phyloP scores from a whole-genome alignment of 2,797 vertebrate species.

The Myotis pilosus region DNA sequence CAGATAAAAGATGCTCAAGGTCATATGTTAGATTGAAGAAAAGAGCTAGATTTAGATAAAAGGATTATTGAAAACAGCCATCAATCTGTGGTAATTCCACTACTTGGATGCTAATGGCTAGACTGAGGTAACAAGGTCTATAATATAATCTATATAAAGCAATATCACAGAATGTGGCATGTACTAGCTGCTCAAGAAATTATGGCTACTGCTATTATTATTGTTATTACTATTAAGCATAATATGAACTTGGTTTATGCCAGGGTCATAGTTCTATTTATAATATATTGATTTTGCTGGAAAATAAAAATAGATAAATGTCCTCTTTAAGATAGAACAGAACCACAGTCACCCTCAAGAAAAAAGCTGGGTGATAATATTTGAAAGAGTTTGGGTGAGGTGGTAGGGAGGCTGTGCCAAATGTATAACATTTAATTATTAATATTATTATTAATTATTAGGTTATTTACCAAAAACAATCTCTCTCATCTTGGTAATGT shows the following conservation, averaged over 20 bases:
- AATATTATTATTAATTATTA: background rate
- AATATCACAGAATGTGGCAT: background rate
- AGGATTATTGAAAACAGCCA: background rate
- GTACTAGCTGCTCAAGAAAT: background rate
- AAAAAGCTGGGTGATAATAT: background rate
- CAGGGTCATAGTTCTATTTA: background rate
- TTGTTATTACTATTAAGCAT: background rate
- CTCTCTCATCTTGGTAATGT: background rate
- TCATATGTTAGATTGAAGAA: background rate
- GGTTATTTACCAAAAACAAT: background rate
- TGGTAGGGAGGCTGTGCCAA: background rate
- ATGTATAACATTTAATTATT: background rate
- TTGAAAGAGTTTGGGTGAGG: background rate
- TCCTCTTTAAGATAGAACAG: background rate
- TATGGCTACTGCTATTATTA: background rate
- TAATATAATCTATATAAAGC: background rate
- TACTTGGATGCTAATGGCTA: background rate
- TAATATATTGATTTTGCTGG: background rate
- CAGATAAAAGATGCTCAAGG: background rate
- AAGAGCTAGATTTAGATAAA: background rate
- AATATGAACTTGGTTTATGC: background rate
- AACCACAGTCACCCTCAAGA: background rate
- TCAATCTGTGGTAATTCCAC: background rate
- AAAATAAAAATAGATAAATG: background rate
- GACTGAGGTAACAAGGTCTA: background rate